These are phyloP conservation scores for Crotalus horridus DNA, from an alignment of 2,113 vertebrate species.

Conservation along the genomic window DNA sequence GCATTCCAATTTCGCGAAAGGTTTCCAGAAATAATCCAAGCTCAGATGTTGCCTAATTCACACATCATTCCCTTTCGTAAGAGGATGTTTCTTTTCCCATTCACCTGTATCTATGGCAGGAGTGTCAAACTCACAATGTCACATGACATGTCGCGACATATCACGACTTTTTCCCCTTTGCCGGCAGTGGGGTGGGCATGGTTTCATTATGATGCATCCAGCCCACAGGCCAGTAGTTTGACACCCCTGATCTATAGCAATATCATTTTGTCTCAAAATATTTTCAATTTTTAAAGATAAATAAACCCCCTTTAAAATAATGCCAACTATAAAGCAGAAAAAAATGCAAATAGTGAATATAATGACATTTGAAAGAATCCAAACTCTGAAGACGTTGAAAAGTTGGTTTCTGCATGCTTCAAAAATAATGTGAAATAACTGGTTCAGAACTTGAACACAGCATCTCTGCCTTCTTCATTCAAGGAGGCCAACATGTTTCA, in stretches of 20 bases:
- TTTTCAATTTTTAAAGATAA: not conserved
- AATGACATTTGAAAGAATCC: not conserved
- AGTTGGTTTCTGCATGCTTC: not conserved
- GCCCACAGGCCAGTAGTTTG: too few species aligned
- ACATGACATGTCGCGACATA: too few species aligned
- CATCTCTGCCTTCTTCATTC: not conserved
- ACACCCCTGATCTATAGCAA: not conserved
- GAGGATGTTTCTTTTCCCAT: not conserved
- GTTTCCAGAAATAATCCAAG: not conserved
- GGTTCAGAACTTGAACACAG: not conserved
- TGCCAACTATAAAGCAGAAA: not conserved
- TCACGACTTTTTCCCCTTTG: too few species aligned
- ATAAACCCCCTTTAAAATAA: not conserved
- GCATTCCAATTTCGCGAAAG: not conserved
- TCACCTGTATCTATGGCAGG: not conserved
- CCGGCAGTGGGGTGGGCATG: too few species aligned
- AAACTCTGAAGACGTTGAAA: not conserved
- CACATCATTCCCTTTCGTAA: not conserved
- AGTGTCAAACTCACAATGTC: too few species aligned
- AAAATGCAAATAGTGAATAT: not conserved
- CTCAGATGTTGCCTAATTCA: not conserved
- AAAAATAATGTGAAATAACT: not conserved
- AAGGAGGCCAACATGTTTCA: not conserved
- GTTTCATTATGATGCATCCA: too few species aligned
- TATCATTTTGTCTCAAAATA: not conserved